Evolutionary conservation across 2,113 vertebrate species (phyloP).

Genomic region (Proteles cristata): DNA sequence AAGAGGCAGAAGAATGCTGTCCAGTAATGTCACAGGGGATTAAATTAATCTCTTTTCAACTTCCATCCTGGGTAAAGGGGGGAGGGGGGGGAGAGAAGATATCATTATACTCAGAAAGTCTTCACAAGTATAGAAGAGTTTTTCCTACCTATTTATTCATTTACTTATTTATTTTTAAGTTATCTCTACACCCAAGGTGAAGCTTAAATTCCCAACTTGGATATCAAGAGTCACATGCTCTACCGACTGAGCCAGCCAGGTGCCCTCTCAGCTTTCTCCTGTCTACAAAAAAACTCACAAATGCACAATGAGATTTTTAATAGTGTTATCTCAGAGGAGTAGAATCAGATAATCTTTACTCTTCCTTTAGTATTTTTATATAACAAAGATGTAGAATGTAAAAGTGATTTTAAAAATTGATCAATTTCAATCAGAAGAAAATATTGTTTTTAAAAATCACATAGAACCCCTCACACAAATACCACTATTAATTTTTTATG

Average conservation of each 20-base stretch:
- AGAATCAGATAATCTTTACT: not conserved
- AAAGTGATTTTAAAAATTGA: not conserved
- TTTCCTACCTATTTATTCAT: not conserved
- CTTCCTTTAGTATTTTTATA: not conserved
- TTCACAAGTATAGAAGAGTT: not conserved
- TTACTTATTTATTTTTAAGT: not conserved
- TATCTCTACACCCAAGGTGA: not conserved
- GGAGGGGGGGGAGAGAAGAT: not conserved
- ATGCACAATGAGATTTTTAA: not conserved
- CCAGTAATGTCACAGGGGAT: not conserved
- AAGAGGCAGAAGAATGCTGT: not conserved
- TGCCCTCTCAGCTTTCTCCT: not conserved
- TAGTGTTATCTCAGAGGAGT: not conserved
- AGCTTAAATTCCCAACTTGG: not conserved
- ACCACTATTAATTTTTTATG: not conserved
- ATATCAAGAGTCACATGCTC: not conserved
- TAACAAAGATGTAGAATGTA: constrained; percentile 2
- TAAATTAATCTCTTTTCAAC: not conserved
- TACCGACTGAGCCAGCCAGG: not conserved
- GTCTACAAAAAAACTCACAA: not conserved
- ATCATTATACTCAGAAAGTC: not conserved
- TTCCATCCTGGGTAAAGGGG: not conserved
- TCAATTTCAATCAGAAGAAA: not conserved
- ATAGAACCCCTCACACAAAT: not conserved
- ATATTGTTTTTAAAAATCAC: not conserved